Evolutionary conservation across 2,113 vertebrate genomes (phyloP), one percentile per base, ranked within the genome.

Genomic region (Phylloscopus trochiloides): DNA sequence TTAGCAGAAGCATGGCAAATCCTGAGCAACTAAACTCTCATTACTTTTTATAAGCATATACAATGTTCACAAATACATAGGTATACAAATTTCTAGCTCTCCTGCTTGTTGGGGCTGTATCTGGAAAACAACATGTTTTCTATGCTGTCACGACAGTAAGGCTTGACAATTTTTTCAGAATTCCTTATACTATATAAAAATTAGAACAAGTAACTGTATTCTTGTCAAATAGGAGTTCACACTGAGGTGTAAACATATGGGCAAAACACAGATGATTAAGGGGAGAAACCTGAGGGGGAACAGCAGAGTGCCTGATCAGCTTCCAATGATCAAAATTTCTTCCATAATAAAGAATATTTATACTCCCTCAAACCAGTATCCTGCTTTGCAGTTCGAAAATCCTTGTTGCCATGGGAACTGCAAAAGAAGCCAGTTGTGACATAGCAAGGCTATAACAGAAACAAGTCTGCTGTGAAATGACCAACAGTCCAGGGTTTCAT

Each of bases 351-450:
- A 90, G 59, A 90, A 94, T 92, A 96, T 13, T 5, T 89, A 84
- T 50, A 96, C 62, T 73, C 87, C 63, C 55, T 95, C 88, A 96
- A 97, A 97, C 88, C 93, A 58, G 61, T 19, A 76, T 75, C 97
- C 92, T 95, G 92, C 88, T 98, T 97, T 96, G 92, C 88, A 96
- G 97, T 87, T 88, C 91, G 87, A 95, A 98, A 98, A 95, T 89
- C 63, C 78, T 84, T 28, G 98, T 98, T 98, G 95, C 91, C 96
- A 97, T 95, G 94, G 97, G 76, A 98, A 98, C 98, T 73, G 77
- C 79, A 96, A 95, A 96, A 93, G 38, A 93, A 88, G 78, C 54
- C 94, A 93, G 90, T 96, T 94, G 90, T 94, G 96, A 96, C 96
- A 97, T 74, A 83, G 97, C 92, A 97, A 88, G 86, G 77, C 94